Conservation (phyloP, 2,797 vertebrate genomes). For the Natrix natrix region DNA sequence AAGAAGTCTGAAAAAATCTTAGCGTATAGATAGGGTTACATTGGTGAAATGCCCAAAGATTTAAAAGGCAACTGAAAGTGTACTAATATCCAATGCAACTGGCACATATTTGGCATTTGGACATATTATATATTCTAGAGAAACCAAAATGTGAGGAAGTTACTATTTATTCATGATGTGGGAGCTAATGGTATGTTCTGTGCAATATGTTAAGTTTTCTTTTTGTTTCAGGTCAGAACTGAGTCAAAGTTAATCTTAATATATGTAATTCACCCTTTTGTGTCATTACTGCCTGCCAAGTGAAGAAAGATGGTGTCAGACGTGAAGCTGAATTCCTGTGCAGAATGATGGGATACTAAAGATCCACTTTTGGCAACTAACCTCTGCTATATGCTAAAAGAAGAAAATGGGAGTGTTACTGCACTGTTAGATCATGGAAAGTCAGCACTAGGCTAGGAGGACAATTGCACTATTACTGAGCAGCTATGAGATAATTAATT, state of each 20-base stretch:
- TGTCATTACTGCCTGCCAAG: background rate
- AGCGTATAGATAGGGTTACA: background rate
- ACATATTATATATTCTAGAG: background rate
- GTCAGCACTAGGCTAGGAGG: background rate
- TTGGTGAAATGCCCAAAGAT: background rate
- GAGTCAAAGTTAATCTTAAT: background rate
- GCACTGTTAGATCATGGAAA: background rate
- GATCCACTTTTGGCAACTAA: background rate
- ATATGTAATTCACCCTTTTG: background rate
- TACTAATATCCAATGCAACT: background rate
- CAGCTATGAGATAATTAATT: background rate
- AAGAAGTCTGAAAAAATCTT: background rate
- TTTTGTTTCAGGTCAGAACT: background rate
- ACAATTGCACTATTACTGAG: background rate
- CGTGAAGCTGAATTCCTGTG: background rate
- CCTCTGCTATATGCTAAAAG: background rate
- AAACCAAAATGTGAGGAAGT: background rate
- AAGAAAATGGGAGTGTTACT: background rate
- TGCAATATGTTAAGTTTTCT: background rate
- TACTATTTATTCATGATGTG: background rate
- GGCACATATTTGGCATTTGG: background rate
- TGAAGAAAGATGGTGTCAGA: background rate
- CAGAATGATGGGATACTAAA: background rate
- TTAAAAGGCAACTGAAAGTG: background rate
- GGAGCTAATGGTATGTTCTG: background rate